Evolutionary conservation across 2,113 vertebrate species (phyloP).

Genomic region (Elachura formosa): DNA sequence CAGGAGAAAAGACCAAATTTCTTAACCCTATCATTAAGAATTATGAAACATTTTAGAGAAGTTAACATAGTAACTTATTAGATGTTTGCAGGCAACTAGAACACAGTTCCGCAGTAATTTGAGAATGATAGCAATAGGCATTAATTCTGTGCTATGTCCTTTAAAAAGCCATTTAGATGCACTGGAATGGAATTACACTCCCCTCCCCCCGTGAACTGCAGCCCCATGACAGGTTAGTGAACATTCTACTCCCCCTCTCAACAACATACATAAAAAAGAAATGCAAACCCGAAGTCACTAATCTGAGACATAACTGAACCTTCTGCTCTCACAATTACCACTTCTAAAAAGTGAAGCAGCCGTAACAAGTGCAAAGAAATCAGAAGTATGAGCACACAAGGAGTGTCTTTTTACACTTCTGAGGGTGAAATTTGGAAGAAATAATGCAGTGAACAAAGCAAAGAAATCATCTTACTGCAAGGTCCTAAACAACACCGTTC

Average conservation of each 20-base stretch:
- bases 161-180: constrained; percentile 16
- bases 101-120: background rate
- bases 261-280: background rate
- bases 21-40: background rate
- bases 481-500: background rate
- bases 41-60: background rate
- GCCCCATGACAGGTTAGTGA: background rate
- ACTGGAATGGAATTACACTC: background rate
- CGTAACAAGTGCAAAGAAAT: background rate
- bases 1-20: background rate
- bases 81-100: background rate
- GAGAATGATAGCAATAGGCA: background rate
- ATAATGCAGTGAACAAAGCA: background rate
- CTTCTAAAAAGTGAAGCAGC: background rate
- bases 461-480: background rate
- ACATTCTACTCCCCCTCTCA: background rate
- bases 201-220: background rate
- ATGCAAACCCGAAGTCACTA: background rate
- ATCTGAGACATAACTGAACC: background rate
- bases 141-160: background rate
- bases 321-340: background rate
- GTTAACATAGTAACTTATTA: background rate
- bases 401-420: rapidly evolving
- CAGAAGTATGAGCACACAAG: background rate
- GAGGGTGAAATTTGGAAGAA: background rate